Evolutionary conservation across 1,140 invertebrate genomes (phyloP).

Genomic region (Pseudoatta argentina): DNA sequence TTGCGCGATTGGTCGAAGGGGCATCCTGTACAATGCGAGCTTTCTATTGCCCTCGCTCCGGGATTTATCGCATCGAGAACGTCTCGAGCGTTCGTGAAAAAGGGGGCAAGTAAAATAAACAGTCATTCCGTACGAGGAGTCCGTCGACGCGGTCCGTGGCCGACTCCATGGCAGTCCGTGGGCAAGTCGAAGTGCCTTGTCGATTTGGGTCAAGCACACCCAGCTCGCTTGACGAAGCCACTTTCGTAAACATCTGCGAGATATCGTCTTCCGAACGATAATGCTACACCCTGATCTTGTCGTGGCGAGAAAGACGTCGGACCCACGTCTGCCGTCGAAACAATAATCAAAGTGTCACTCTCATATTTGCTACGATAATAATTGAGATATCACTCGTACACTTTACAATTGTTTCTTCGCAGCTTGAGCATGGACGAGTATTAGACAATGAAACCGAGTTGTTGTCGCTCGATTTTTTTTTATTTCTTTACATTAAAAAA

Average conservation of each 20-base stretch:
- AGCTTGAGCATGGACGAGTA: neutral
- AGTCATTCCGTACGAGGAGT: conserved; percentile 15
- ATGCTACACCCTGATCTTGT: conserved; percentile 32
- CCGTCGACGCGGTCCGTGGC: neutral
- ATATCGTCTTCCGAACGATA: conserved; percentile 72
- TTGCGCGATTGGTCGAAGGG: conserved; percentile 50
- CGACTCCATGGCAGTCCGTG: conserved; percentile 50
- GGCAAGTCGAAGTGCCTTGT: conserved; percentile 48
- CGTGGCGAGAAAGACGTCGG: conserved; percentile 16
- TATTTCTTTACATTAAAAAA: neutral
- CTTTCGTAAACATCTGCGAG: conserved; percentile 71
- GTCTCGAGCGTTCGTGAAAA: conserved; percentile 45
- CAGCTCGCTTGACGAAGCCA: conserved; percentile 50
- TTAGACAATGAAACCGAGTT: neutral
- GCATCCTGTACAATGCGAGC: conserved; percentile 54
- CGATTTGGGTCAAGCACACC: conserved; percentile 73
- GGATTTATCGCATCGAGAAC: conserved; percentile 57
- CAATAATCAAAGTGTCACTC: conserved; percentile 68
- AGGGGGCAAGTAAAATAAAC: conserved; percentile 63
- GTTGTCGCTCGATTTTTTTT: conserved; percentile 10
- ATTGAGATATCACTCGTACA: conserved; percentile 24
- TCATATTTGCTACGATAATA: conserved; percentile 50
- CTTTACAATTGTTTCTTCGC: neutral
- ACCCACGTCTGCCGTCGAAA: conserved; percentile 11
- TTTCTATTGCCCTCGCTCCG: conserved; percentile 39